Evolutionary conservation across 2,888 invertebrate genomes (phyloP).

Genomic region (Catocala nupta): DNA sequence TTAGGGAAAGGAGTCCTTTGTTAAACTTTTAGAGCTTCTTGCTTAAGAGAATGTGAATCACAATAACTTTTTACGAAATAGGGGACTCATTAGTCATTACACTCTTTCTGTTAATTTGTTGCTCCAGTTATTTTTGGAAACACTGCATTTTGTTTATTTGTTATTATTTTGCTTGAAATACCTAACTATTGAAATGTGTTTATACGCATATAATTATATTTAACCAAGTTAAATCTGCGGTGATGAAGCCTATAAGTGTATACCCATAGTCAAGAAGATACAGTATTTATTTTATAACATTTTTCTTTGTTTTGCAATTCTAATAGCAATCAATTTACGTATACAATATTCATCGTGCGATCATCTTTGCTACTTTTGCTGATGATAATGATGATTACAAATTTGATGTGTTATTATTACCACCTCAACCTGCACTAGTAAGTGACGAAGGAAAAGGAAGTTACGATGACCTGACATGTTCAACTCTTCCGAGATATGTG

Average conservation of each 20-base stretch:
- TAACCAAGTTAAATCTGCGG: too few species aligned
- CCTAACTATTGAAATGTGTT: too few species aligned
- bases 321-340: slow-evolving; percentile 11
- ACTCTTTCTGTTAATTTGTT: background rate
- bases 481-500: too few species aligned
- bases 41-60: slow-evolving; percentile 10
- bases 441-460: too few species aligned
- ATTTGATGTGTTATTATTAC: too few species aligned
- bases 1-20: background rate
- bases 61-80: slow-evolving; percentile 4
- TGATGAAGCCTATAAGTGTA: too few species aligned
- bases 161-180: background rate
- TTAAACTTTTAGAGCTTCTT: slow-evolving; percentile 17
- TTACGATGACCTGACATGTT: too few species aligned
- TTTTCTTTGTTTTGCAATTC: background rate
- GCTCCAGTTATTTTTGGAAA: slow-evolving; percentile 18
- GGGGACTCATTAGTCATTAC: background rate
- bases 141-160: slow-evolving; percentile 13
- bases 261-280: too few species aligned
- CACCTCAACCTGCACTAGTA: too few species aligned
- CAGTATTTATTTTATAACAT: background rate
- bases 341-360: background rate
- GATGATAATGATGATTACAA: too few species aligned
- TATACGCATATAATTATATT: too few species aligned
- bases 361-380: too few species aligned